Conservation (phyloP, 2,113 vertebrate species). For the Delphinus delphis region DNA sequence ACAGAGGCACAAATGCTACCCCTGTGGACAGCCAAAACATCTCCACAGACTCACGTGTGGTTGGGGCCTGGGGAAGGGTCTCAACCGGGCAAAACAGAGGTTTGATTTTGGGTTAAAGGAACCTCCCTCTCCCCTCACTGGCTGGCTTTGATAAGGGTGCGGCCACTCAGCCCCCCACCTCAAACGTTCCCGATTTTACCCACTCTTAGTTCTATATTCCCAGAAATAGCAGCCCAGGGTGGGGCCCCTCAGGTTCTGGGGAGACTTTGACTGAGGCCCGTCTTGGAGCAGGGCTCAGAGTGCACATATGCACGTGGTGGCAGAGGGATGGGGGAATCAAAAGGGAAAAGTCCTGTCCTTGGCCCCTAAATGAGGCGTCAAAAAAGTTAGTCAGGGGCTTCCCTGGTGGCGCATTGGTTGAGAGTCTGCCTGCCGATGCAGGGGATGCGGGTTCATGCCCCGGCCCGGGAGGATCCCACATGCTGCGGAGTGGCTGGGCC, state of each 20-base stretch:
- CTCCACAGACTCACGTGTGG: not conserved
- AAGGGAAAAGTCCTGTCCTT: not conserved
- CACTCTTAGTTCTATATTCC: not conserved
- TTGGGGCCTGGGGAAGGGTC: not conserved
- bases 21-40: not conserved
- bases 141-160: not conserved
- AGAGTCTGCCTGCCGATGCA: no score
- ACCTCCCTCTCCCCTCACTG: not conserved
- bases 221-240: not conserved
- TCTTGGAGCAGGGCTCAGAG: not conserved
- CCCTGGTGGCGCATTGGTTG: no score
- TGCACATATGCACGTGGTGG: fast-evolving
- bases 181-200: not conserved
- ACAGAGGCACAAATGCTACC: not conserved
- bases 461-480: no score
- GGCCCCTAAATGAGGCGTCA: not conserved
- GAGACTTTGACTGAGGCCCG: not conserved
- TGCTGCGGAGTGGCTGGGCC: no score
- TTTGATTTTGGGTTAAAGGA: not conserved
- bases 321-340: no score
- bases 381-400: not conserved
- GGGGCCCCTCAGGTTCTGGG: not conserved
- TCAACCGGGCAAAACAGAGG: not conserved
- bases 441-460: no score
- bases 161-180: no score